Percentiles rank a stretch among this genome's conserved stretches.
These are phyloP conservation scores for Cryptus viduatorius DNA, from an alignment of 2,888 invertebrate species.

Conservation along the genomic window DNA sequence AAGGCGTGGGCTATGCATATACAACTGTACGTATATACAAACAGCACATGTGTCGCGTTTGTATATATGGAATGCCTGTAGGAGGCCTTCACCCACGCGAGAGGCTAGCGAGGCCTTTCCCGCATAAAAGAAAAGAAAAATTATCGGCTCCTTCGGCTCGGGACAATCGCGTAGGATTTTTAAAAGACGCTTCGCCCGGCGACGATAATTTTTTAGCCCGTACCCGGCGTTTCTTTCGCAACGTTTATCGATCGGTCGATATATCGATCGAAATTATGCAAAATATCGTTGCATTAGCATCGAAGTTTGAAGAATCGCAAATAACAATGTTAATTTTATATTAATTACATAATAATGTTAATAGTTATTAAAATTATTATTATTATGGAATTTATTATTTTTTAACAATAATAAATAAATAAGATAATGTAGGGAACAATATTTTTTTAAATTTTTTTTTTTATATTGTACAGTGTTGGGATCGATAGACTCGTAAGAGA, in stretches of 20 bases:
- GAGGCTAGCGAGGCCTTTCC: slow-evolving; percentile 45
- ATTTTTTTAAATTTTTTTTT: no score
- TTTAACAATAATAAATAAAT: background rate
- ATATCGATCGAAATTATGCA: background rate
- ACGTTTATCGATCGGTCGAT: background rate
- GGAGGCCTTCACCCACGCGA: slow-evolving; percentile 63
- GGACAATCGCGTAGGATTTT: slow-evolving; percentile 33
- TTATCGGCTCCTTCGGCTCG: slow-evolving; percentile 25
- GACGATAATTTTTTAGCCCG: background rate
- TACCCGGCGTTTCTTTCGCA: slow-evolving; percentile 1
- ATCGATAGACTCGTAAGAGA: no score
- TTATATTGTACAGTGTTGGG: no score
- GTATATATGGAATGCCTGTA: slow-evolving; percentile 61
- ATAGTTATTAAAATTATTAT: background rate
- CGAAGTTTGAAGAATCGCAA: background rate
- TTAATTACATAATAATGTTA: background rate
- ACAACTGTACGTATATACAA: slow-evolving; percentile 28
- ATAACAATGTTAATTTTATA: no score
- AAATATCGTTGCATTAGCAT: background rate
- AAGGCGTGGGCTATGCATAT: slow-evolving; percentile 53
- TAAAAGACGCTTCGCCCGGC: background rate
- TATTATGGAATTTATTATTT: background rate
- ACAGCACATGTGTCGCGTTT: slow-evolving; percentile 38
- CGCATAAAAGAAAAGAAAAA: slow-evolving; percentile 17
- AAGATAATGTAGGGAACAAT: no score